Evolutionary conservation across 2,888 invertebrate species (phyloP), one percentile per base, ranked within the genome.

Genomic region (Aradus depressus): DNA sequence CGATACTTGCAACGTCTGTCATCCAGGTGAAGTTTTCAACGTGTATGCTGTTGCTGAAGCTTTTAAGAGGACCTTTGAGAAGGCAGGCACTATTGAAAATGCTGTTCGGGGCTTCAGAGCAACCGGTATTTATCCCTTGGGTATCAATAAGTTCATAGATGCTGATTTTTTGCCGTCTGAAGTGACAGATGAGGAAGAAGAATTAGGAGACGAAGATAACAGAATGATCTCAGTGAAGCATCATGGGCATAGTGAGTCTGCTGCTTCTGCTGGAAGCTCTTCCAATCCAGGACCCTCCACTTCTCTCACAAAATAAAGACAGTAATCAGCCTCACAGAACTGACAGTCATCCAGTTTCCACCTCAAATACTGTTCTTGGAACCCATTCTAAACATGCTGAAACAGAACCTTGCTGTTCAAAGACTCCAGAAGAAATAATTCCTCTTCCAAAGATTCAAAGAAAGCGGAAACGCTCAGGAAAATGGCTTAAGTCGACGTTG

Each of bases 111-210:
- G 8, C 14, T 47, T 47, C 34, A 19, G 16, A 18, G 35, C 37
- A n/a, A 50, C 51, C n/a, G 51, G 44, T 16, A 50, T 50, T 25
- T 50, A 26, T 12, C 51, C 51, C 12, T 31, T 51, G 10, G 45
- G 45, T 37, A 19, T n/a, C 14, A 45, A 51, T 28, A 45, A 23
- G 19, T 51, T 51, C 45, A 37, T 31, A 37, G 44, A 51, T 28
- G 28, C 21, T 35, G 52, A 51, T 34, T 51, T 51, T 19, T 35
- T 51, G 26, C 44, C 51, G 3, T 26, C 51, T 16, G 44, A 47
- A 31, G 51, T 51, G 22, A 51, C 51, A 32, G 45, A 51, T 31
- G 23, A 51, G 28, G 38, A 48, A 21, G n/a, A n/a, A n/a, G n/a
- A n/a, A n/a, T n/a, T n/a, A n/a, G n/a, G n/a, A n/a, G 49, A 49